Percentiles rank a stretch among this genome's conserved stretches.
Evolutionary conservation across 2,113 vertebrate genomes (phyloP).

Genomic region (Eulacestoma nigropectus): DNA sequence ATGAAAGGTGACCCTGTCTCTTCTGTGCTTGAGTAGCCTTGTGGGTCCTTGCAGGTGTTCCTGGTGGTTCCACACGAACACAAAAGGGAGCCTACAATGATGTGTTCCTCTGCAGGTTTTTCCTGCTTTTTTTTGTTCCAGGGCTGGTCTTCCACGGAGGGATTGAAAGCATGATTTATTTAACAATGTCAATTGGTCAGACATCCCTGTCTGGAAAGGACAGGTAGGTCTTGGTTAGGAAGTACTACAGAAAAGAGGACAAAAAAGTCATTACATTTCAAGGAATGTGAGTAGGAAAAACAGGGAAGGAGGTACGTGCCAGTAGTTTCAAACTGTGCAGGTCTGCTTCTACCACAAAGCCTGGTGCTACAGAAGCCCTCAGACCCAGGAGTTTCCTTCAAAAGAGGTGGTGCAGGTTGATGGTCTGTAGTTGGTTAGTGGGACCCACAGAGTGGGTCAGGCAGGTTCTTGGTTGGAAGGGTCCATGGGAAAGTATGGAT

Average conservation of each 20-base stretch:
- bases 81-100: not conserved
- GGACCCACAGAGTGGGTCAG: not conserved
- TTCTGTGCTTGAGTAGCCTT: not conserved
- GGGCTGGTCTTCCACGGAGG: not conserved
- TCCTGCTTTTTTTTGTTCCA: not conserved
- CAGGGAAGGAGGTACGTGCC: not conserved
- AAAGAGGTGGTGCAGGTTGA: not conserved
- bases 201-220: not conserved
- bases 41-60: not conserved
- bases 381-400: not conserved
- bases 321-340: not conserved
- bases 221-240: not conserved
- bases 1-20: not conserved
- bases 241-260: not conserved
- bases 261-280: not conserved
- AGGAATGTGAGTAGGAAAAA: not conserved
- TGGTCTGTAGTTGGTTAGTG: not conserved
- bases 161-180: not conserved
- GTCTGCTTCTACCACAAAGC: not conserved
- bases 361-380: not conserved
- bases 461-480: not conserved
- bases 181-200: not conserved
- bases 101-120: not conserved
- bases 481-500: not conserved
- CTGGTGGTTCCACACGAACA: accelerated